Evolutionary conservation across 2,797 vertebrate genomes (phyloP).

Genomic region (Squalus acanthias): DNA sequence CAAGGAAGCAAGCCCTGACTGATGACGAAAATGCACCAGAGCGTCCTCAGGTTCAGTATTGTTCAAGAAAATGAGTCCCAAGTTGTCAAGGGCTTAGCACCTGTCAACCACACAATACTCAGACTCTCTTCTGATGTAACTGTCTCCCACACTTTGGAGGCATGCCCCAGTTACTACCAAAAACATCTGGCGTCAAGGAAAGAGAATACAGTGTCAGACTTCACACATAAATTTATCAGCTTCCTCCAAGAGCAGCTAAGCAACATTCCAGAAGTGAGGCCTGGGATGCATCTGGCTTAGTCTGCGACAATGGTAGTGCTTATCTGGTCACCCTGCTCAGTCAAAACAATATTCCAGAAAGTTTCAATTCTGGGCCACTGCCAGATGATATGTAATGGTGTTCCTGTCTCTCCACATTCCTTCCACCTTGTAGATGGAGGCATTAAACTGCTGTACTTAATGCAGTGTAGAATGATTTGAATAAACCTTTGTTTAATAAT

Average conservation of each 20-base stretch:
- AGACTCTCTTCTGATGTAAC: neutral
- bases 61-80: neutral
- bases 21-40: neutral
- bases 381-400: slow-evolving; percentile 3
- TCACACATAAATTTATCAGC: slow-evolving; percentile 33
- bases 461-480: slow-evolving; percentile 2
- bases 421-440: slow-evolving; percentile 1
- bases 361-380: neutral
- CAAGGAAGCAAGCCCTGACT: neutral
- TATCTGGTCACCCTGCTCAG: slow-evolving; percentile 23
- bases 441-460: neutral
- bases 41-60: neutral
- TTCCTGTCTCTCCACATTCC: neutral
- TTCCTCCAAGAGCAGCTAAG: neutral
- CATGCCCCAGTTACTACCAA: slow-evolving; percentile 17
- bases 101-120: neutral
- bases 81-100: slow-evolving; percentile 7
- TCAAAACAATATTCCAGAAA: slow-evolving; percentile 27
- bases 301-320: slow-evolving; percentile 25
- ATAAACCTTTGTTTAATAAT: neutral
- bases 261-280: slow-evolving; percentile 29
- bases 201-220: slow-evolving; percentile 29
- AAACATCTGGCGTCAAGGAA: slow-evolving; percentile 24
- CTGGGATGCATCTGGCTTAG: slow-evolving; percentile 10
- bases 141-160: slow-evolving; percentile 19